Conservation (phyloP, 2,888 invertebrate species). For the Chalcis sispes region DNA sequence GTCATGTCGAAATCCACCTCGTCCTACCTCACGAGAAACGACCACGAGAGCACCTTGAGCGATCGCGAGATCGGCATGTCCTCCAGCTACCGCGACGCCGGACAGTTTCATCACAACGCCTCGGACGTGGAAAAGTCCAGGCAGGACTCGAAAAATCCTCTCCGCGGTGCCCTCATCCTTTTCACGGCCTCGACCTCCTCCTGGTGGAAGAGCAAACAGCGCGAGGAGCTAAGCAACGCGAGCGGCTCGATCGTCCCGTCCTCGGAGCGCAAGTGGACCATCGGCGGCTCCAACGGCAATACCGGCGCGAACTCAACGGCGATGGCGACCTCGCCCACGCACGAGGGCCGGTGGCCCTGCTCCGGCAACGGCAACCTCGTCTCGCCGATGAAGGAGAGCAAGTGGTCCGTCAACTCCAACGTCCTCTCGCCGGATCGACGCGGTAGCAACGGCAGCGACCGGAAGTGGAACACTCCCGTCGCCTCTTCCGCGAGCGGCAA, state of each 20-base stretch:
- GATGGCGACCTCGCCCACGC: constrained; percentile 64
- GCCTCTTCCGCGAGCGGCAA: constrained; percentile 61
- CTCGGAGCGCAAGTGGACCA: constrained; percentile 60
- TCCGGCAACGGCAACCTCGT: constrained; percentile 39
- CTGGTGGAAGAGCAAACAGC: constrained; percentile 73
- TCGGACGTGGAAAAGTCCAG: constrained; percentile 61
- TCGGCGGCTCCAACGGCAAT: not conserved
- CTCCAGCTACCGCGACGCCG: constrained; percentile 62
- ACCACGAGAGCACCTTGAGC: constrained; percentile 66
- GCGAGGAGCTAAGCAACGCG: constrained; percentile 66
- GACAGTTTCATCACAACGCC: constrained; percentile 39
- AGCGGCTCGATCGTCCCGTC: not conserved
- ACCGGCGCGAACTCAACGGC: not conserved
- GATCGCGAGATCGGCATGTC: constrained; percentile 62
- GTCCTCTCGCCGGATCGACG: constrained; percentile 32
- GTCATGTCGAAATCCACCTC: constrained; percentile 46
- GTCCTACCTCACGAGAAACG: constrained; percentile 42
- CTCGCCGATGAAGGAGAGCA: constrained; percentile 34
- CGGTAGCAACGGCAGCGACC: constrained; percentile 55
- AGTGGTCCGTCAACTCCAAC: constrained; percentile 37
- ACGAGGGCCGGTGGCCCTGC: constrained; percentile 54
- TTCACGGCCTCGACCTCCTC: constrained; percentile 73
- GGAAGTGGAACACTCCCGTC: constrained; percentile 63
- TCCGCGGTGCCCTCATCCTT: constrained; percentile 71
- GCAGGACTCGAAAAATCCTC: constrained; percentile 67